phyloP scores from a whole-genome alignment of 2,888 invertebrate genomes.

The Cartodere bifasciata region DNA sequence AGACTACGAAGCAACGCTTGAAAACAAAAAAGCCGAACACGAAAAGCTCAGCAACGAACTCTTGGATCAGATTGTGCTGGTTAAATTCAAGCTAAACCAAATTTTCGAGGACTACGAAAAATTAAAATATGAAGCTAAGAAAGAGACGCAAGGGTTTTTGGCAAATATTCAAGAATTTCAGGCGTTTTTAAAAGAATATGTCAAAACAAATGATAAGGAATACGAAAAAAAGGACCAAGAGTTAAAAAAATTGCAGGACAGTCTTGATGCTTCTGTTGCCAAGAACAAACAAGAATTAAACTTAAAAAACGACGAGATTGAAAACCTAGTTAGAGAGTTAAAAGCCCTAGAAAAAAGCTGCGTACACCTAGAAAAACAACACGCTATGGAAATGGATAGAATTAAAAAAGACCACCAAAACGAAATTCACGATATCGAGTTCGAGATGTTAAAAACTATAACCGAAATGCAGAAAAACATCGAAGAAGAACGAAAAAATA shows the following conservation, averaged over 20 bases:
- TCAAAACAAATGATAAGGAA: no score
- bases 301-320: conserved; percentile 13
- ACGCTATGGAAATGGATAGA: conserved; percentile 21
- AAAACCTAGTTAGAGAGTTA: conserved; percentile 17
- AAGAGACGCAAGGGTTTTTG: conserved; percentile 12
- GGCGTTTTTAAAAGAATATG: conserved; percentile 12
- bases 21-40: conserved; percentile 32
- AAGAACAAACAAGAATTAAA: conserved; percentile 8
- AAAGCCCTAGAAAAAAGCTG: conserved; percentile 17
- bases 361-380: conserved; percentile 15
- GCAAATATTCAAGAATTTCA: conserved; percentile 15
- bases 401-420: conserved; percentile 21
- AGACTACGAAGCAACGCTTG: conserved; percentile 32
- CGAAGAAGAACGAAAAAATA: conserved; percentile 23
- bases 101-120: conserved; percentile 14
- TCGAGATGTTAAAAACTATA: conserved; percentile 26
- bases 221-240: conserved; percentile 11
- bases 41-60: conserved; percentile 34
- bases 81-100: conserved; percentile 13
- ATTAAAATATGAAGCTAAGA: conserved; percentile 13
- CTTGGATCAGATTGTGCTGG: conserved; percentile 28
- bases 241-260: conserved; percentile 10
- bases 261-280: conserved; percentile 3
- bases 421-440: conserved; percentile 27
- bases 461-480: conserved; percentile 22